Evolutionary conservation across 2,113 vertebrate genomes (phyloP).

Genomic region (Hydropotes inermis): DNA sequence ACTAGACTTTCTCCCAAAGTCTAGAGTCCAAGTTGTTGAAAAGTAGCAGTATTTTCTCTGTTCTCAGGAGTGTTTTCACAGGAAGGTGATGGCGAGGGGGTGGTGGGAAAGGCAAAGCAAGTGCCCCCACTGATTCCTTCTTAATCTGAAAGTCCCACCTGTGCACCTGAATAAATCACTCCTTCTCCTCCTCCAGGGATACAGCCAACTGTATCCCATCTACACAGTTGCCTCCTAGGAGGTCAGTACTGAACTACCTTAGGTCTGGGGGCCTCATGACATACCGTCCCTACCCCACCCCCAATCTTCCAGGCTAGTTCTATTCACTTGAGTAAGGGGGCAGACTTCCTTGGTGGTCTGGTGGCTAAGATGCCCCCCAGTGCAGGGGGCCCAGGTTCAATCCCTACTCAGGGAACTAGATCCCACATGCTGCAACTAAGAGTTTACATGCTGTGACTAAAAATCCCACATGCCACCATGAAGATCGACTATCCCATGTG

Average conservation of each 20-base stretch:
- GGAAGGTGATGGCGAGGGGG: accelerated
- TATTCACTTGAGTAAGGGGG: background rate
- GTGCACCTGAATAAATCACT: background rate
- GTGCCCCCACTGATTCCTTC: background rate
- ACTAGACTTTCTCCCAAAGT: background rate
- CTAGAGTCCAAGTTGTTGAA: background rate
- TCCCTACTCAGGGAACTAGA: background rate
- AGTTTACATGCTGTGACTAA: background rate
- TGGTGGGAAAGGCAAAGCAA: background rate
- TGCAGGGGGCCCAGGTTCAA: background rate
- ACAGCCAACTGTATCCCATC: no score
- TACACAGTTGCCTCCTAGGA: background rate
- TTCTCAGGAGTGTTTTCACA: background rate
- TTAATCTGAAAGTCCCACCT: background rate
- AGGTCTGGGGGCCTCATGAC: background rate
- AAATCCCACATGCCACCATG: background rate
- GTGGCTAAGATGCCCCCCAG: background rate
- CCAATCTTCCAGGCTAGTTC: background rate
- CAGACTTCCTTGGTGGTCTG: background rate
- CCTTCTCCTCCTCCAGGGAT: background rate
- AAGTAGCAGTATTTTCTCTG: background rate
- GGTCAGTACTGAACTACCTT: background rate
- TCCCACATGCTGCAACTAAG: background rate
- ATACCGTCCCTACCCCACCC: background rate
- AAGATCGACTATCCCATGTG: accelerated